Conservation (phyloP, 2,888 invertebrate genomes). For the Resseliella maxima region DNA sequence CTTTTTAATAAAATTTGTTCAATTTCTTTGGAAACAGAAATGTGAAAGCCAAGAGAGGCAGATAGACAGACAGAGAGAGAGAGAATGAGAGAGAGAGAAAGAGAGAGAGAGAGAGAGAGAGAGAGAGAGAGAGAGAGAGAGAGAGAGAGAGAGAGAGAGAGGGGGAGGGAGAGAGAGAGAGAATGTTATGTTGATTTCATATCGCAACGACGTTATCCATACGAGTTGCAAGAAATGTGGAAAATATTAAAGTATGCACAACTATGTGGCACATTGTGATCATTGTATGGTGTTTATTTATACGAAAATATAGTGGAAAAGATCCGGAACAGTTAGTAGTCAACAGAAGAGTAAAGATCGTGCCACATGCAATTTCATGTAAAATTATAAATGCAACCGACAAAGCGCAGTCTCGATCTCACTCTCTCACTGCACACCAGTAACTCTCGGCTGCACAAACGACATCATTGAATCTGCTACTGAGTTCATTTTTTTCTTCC, state of each 20-base stretch:
- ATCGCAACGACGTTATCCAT: no score
- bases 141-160: not conserved
- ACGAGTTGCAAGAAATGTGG: not conserved
- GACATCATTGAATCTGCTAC: not conserved
- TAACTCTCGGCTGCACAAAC: not conserved
- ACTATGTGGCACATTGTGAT: conserved; percentile 24
- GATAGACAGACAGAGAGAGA: not conserved
- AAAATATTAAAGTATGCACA: not conserved
- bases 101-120: no score
- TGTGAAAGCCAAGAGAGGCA: not conserved
- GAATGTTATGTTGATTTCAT: no score
- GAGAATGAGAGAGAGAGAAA: not conserved
- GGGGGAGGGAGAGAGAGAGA: no score
- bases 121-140: no score
- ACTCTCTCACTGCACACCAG: not conserved
- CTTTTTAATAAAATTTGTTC: conserved; percentile 45
- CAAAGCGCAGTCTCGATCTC: not conserved
- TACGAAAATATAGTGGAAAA: not conserved
- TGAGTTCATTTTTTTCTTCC: not conserved
- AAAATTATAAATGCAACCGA: conserved; percentile 47
- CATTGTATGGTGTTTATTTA: not conserved
- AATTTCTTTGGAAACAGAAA: not conserved
- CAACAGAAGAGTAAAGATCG: not conserved
- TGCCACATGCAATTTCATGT: not conserved
- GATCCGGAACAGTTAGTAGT: not conserved